Percentiles rank a stretch among this genome's conserved stretches.
Conservation (phyloP, 2,797 vertebrate species). For the Myiotriccus ornatus region DNA sequence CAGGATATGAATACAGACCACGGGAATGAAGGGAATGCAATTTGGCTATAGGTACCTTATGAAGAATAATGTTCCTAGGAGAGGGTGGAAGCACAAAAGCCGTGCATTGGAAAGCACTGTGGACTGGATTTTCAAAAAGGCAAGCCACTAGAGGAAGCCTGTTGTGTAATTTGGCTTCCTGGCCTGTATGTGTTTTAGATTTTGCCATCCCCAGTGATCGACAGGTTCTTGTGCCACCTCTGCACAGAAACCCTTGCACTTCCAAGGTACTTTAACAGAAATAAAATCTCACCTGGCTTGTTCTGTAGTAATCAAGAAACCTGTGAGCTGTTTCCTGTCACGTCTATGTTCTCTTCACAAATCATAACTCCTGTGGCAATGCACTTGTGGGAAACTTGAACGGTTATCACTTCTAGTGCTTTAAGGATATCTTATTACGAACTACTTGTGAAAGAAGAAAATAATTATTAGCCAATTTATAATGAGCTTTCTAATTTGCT, state of each 20-base stretch:
- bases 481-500: not conserved
- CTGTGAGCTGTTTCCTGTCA: not conserved
- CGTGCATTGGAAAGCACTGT: not conserved
- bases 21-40: not conserved
- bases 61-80: not conserved
- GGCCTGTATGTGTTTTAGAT: not conserved
- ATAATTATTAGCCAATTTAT: slow-evolving; percentile 2
- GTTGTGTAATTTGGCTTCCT: not conserved
- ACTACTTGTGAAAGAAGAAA: slow-evolving; percentile 16
- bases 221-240: not conserved
- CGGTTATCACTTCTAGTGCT: not conserved
- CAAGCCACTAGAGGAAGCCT: not conserved
- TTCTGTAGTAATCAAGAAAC: not conserved
- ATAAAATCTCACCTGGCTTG: not conserved
- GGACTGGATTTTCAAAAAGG: not conserved
- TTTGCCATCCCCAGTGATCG: not conserved
- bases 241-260: not conserved
- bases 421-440: not conserved
- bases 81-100: not conserved
- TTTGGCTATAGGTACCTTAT: not conserved
- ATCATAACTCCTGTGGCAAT: not conserved
- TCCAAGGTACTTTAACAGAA: not conserved
- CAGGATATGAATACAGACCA: not conserved
- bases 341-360: not conserved
- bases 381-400: not conserved